A percentile compares a stretch with the other conserved stretches of the same genome.
Conservation (phyloP, 2,113 vertebrate genomes). For the Zosterops lateralis region DNA sequence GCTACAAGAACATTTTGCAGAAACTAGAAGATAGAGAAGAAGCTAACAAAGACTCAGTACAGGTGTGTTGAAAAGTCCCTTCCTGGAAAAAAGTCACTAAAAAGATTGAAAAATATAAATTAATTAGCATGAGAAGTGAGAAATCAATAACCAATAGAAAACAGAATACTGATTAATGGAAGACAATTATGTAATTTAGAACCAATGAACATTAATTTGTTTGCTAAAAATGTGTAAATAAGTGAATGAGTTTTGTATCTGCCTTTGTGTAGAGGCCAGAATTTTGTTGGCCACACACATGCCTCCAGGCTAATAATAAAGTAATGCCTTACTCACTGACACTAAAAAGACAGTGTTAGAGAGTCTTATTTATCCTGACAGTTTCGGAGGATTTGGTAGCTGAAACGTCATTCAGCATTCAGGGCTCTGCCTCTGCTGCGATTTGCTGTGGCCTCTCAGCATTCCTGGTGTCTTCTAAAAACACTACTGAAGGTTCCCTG, state of each 20-base stretch:
- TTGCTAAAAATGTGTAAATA: background rate
- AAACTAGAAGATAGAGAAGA: background rate
- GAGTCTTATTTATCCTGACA: background rate
- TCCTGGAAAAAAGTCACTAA: background rate
- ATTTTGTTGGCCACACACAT: background rate
- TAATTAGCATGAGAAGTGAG: background rate
- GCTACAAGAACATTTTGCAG: background rate
- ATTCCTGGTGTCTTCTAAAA: background rate
- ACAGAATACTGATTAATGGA: background rate
- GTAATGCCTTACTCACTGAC: background rate
- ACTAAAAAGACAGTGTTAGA: background rate
- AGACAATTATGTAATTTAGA: background rate
- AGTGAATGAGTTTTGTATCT: background rate
- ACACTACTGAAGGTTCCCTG: background rate
- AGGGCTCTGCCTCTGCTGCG: background rate
- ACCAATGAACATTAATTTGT: background rate
- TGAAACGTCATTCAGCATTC: background rate
- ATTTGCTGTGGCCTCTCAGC: rapidly evolving
- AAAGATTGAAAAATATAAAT: background rate
- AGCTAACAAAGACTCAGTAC: background rate
- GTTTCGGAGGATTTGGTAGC: background rate
- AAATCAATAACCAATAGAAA: background rate
- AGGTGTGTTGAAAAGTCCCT: background rate
- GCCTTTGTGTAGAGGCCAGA: background rate
- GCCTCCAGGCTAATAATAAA: background rate